These are phyloP conservation scores for Bos indicus DNA, from an alignment of 2,113 vertebrate genomes.

Conservation along the genomic window DNA sequence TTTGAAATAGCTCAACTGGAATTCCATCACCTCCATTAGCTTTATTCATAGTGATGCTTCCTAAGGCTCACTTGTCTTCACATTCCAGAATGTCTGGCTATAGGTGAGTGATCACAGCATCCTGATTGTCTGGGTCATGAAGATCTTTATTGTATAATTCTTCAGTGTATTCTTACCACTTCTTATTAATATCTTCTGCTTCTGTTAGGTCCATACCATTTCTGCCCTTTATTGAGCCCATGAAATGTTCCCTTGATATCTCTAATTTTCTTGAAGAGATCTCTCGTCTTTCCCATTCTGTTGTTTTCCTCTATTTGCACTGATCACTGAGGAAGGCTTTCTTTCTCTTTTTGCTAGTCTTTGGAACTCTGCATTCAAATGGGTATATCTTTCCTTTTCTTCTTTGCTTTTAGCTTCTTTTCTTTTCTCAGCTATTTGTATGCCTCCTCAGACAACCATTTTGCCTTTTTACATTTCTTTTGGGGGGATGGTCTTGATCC, in stretches of 20 bases:
- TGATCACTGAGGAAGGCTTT: not conserved
- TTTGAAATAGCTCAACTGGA: not conserved
- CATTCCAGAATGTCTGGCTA: not conserved
- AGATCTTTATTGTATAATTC: not conserved
- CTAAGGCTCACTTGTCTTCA: not conserved
- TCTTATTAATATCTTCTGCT: not conserved
- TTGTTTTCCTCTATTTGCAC: not conserved
- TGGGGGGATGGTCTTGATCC: not conserved
- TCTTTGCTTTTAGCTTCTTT: not conserved
- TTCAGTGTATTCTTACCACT: not conserved
- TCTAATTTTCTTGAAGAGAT: not conserved
- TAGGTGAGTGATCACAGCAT: not conserved
- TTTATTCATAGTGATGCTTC: not conserved
- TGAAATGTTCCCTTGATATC: not conserved
- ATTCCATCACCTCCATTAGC: not conserved
- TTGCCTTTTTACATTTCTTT: not conserved
- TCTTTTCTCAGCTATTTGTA: not conserved
- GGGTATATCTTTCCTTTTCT: not conserved
- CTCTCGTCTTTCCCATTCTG: not conserved
- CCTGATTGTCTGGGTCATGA: not conserved
- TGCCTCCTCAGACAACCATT: not conserved
- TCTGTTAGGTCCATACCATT: not conserved
- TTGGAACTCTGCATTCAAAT: not conserved
- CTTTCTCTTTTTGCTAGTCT: not conserved
- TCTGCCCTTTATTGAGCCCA: not conserved